Percentiles rank a stretch among this genome's conserved stretches.
Evolutionary conservation across 2,888 invertebrate genomes (phyloP).

Genomic region (Ormyrus pomaceus): DNA sequence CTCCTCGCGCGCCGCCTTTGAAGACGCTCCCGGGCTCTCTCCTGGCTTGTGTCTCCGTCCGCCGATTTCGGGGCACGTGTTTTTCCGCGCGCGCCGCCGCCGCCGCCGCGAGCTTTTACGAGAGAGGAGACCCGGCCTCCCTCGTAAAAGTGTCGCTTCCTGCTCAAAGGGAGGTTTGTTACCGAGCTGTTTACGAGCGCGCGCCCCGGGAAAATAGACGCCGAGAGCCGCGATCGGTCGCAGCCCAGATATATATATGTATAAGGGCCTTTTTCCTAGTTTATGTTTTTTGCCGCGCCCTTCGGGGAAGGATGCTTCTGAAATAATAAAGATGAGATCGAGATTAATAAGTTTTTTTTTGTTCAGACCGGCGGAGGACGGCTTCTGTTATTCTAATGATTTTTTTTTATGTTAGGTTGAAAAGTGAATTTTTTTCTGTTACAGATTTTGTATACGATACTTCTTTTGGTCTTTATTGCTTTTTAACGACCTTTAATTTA

Average conservation of each 20-base stretch:
- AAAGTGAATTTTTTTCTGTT: no score
- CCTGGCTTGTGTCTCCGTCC: neutral
- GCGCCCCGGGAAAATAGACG: neutral
- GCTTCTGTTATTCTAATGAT: no score
- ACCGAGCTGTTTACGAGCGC: conserved; percentile 5
- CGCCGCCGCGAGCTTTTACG: conserved; percentile 31
- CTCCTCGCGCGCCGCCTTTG: conserved; percentile 24
- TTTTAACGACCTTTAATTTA: no score
- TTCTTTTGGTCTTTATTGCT: no score
- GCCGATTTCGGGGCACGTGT: conserved; percentile 36
- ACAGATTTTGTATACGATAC: no score
- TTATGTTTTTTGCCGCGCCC: no score
- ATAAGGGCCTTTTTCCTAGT: neutral
- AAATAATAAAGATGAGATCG: neutral
- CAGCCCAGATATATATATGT: conserved; percentile 15
- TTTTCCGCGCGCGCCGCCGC: neutral
- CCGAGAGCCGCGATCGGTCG: neutral
- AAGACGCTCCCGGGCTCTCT: conserved; percentile 8
- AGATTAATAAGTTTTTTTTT: neutral
- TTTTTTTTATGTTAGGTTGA: no score
- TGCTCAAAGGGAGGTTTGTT: conserved; percentile 41
- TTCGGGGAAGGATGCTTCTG: no score
- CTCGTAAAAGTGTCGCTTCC: conserved; percentile 53
- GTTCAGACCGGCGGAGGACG: no score
- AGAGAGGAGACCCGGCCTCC: neutral